Evolutionary conservation across 2,797 vertebrate species (phyloP), one percentile per base, ranked within the genome.

Genomic region (Mallotus villosus): DNA sequence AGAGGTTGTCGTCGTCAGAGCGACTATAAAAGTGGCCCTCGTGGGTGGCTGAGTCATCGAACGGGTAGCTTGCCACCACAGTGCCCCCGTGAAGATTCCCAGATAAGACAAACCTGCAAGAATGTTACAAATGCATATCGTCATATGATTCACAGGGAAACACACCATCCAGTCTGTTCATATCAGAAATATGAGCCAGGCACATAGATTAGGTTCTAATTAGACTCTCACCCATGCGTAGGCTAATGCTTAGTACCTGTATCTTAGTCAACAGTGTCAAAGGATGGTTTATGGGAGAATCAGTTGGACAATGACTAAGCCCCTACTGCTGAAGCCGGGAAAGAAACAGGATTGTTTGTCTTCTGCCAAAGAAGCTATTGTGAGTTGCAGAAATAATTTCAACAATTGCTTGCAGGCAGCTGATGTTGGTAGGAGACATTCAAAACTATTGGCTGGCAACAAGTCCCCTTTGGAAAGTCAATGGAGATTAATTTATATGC

Each of bases 1-100:
- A 99, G 71, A 99, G 94, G 62, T 82, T 81, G 62, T 99, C 97
- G 2, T 99, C 98, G 0, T 92, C 93, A 0, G 97, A 94, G 81
- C 79, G 92, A 81, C 98, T 99, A 83, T 99, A 99, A n/a, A n/a
- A n/a, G n/a, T 87, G 78, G 5, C 0, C 1, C 32, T 70, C 5
- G 70, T 99, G 98, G 0, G 53, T 63, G 49, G 86, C 83, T 2
- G 97, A 96, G 89, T 99, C 97, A 63, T 99, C 98, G 8, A 95
- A 99, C 12, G 98, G 98, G 83, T 98, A 99, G 88, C 97, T 99
- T 81, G 98, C 97, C 67, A 99, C 97, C 78, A 99, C 95, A 0
- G 96, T 95, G 73, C 98, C 98, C 0, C 97, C 98, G 0, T 99
- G 98, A 29, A 99, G 90, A 86, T 98, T 98, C 78, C 94, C 98